Percentiles rank a stretch among this genome's conserved stretches.
phyloP scores from a whole-genome alignment of 2,888 invertebrate species.

The Antheraea yamamai region DNA sequence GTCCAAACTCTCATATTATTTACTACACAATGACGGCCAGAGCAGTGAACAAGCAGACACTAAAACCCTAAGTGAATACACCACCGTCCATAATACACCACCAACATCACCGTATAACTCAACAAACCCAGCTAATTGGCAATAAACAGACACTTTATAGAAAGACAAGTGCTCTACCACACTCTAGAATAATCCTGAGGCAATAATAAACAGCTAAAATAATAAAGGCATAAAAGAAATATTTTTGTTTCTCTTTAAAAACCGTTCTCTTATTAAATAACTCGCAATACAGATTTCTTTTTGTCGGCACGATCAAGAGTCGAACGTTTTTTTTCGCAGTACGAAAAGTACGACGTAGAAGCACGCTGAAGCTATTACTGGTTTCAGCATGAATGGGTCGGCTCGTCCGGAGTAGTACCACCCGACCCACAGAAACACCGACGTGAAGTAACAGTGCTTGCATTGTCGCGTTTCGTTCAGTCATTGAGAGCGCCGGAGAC shows the following conservation, averaged over 20 bases:
- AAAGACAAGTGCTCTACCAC: not conserved
- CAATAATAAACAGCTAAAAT: not conserved
- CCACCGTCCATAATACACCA: too few relatives aligned
- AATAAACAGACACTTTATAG: conserved; percentile 4
- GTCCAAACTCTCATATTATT: not conserved
- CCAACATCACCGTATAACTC: not conserved
- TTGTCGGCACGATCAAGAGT: not conserved
- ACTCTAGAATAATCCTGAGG: not conserved
- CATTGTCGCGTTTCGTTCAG: too few relatives aligned
- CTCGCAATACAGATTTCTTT: not conserved
- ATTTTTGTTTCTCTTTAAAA: too few relatives aligned
- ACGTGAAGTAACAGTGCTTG: too few relatives aligned
- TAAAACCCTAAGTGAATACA: not conserved
- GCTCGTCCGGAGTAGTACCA: too few relatives aligned
- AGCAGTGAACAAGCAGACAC: not conserved
- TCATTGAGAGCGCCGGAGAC: too few relatives aligned
- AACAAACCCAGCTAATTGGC: not conserved
- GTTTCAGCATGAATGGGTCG: too few relatives aligned
- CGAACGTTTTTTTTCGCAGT: too few relatives aligned
- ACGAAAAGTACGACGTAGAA: too few relatives aligned
- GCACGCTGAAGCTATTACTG: too few relatives aligned
- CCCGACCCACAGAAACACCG: too few relatives aligned
- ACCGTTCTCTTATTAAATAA: not conserved
- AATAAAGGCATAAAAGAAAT: not conserved
- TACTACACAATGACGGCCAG: not conserved